These are phyloP conservation scores for Sylvicola fuscatus DNA, from an alignment of 2,888 invertebrate genomes.

Conservation along the genomic window DNA sequence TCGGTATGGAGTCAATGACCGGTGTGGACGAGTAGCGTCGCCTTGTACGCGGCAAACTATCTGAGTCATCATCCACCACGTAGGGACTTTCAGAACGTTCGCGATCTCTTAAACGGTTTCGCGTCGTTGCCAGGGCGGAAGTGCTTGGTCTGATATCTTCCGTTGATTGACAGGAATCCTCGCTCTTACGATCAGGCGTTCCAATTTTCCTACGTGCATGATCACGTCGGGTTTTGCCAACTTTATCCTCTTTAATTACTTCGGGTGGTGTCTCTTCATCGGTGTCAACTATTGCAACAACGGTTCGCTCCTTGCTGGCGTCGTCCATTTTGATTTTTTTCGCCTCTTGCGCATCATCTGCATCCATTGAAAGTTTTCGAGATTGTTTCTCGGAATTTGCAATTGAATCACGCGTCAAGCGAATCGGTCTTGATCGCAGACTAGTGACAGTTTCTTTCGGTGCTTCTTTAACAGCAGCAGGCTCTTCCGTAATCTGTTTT, in stretches of 20 bases:
- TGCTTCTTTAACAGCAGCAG: neutral
- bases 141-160: conserved; percentile 16
- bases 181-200: too few species aligned
- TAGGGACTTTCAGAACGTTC: conserved; percentile 32
- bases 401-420: too few species aligned
- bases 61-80: conserved; percentile 29
- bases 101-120: conserved; percentile 26
- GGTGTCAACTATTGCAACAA: conserved; percentile 20
- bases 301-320: too few species aligned
- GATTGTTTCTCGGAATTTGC: too few species aligned
- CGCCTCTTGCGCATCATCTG: too few species aligned
- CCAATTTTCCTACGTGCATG: conserved; percentile 32
- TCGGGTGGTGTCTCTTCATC: conserved; percentile 39
- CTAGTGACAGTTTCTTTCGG: neutral
- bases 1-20: conserved; percentile 39
- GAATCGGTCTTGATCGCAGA: too few species aligned
- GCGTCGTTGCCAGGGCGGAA: conserved; percentile 9
- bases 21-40: conserved; percentile 28
- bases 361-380: too few species aligned
- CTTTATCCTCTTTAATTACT: conserved; percentile 37
- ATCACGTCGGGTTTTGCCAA: conserved; percentile 37
- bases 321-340: too few species aligned
- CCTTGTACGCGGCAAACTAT: conserved; percentile 15
- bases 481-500: neutral
- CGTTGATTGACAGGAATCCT: neutral